Base-by-base conservation (phyloP, 2,113 vertebrate genomes). In the Hippoglossus stenolepis region DNA sequence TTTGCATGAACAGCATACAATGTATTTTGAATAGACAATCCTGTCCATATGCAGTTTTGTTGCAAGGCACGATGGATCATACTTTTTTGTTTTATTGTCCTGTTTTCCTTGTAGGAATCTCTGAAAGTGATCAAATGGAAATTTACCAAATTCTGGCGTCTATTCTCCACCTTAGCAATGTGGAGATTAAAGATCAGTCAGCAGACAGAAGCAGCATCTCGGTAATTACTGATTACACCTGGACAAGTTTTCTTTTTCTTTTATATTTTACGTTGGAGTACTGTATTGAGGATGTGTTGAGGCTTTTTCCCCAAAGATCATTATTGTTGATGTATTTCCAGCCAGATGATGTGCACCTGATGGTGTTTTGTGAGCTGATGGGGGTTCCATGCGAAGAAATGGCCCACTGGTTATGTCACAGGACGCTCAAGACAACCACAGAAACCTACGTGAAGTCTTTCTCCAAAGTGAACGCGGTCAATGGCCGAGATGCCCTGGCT, bases 321-420 rank as follows among this genome's bases (percentile, higher is more conserved):
- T 51, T 65, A 24, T 18, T 83, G 40, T 59, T 6, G 54, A 0
- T 84, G 23, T 84, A 10, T 85, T 87, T 91, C 4, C 88, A 99
- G 98, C 93, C 96, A 57, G 96, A 97, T 71, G 91, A 96, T 3
- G 89, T 90, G n/a, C 95, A 97, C 82, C 94, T 99, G 74, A 77
- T 70, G 76, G 90, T 96, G 75, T 99, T 99, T 92, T 98, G 96
- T 51, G 97, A 98, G 71, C 94, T 99, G 81, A 95, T 97, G 95
- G 96, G 96, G 0, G 96, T 99, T 72, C 93, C 96, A 13, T 94
- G 94, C 23, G 94, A 96, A 64, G 96, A 98, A 87, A 98, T 99
- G 97, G 89, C 96, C 72, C 97, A 97, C 83, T 99, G 98, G 98
- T 94, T 99, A 21, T 99, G 97, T 87, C 96, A 99, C 56, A 94